Percentiles rank a stretch among this genome's conserved stretches.
phyloP scores from a whole-genome alignment of 2,113 vertebrate species.

The Ariopsis seemanni region DNA sequence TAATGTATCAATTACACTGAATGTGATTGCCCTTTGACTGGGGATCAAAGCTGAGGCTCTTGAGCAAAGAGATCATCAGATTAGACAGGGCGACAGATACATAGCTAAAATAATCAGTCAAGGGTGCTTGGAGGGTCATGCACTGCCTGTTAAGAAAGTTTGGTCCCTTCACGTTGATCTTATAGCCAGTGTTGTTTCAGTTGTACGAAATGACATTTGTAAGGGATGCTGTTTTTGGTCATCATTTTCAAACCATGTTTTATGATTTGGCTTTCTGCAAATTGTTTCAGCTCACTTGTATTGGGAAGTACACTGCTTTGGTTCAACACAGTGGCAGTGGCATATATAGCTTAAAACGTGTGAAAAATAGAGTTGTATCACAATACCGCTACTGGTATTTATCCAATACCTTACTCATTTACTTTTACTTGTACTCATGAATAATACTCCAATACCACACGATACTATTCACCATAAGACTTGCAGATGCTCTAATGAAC shows the following conservation, averaged over 20 bases:
- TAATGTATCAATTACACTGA: constrained; percentile 55
- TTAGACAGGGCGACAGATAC: constrained; percentile 48
- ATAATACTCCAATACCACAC: too few relatives aligned
- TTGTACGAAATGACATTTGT: not conserved
- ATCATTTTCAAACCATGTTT: not conserved
- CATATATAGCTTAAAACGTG: not conserved
- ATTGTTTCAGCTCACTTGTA: not conserved
- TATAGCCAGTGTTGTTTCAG: not conserved
- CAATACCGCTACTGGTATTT: not conserved
- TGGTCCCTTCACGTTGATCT: constrained; percentile 3
- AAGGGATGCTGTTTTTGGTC: not conserved
- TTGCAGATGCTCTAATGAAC: too few relatives aligned
- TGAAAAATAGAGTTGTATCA: not conserved
- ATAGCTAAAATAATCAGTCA: constrained; percentile 33
- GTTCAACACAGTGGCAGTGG: not conserved
- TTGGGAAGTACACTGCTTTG: not conserved
- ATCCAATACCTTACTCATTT: not conserved
- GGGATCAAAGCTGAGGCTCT: constrained; percentile 46
- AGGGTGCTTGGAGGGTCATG: constrained; percentile 33
- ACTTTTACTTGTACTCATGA: too few relatives aligned
- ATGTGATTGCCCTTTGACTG: constrained; percentile 54
- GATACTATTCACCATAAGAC: too few relatives aligned
- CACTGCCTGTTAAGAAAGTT: not conserved
- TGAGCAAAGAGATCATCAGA: constrained; percentile 39
- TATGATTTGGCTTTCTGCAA: not conserved